Evolutionary conservation across 2,797 vertebrate genomes (phyloP), one percentile per base, ranked within the genome.

Genomic region (Chiloscyllium punctatum): DNA sequence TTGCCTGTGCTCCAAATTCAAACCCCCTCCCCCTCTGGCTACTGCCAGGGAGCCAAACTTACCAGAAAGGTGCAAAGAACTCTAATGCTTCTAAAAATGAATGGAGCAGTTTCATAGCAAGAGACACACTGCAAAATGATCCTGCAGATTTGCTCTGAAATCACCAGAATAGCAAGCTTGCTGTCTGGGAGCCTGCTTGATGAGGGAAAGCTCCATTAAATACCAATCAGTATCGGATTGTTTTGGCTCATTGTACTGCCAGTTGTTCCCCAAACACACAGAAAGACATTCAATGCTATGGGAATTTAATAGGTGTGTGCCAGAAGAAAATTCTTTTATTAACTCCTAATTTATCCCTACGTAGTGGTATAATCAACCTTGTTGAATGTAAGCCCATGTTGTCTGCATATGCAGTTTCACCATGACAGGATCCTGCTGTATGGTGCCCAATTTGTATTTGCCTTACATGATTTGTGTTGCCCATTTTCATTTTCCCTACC

Each of bases 281-380:
- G 15, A 15, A 62, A 15, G 53, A 62, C 30, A 90, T 53, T 90
- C 87, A 53, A 53, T n/a, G 53, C 57, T 90, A 90, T 90, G 87
- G 87, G 87, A 90, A 90, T 53, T 57, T 90, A 90, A 90, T 90
- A 62, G 87, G 53, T 62, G 87, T 90, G 53, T 27, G 53, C 30
- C 87, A n/a, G 51, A 62, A 90, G 87, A 33, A 90, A 33, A 30
- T 62, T 90, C 53, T n/a, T 90, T 90, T 90, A n/a, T 62, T 53
- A 90, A 42, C 82, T 84, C 82, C 82, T 84, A 84, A 84, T 84
- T 84, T 84, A 48, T 84, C 82, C 82, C 82, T 84, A 23, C 42
- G 37, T 42, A 84, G 37, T 84, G 82, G 82, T 84, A 84, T 48
- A 84, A 84, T 84, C 82, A 42, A 84, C 37, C 42, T 84, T 7